phyloP scores from a whole-genome alignment of 1,140 invertebrate species.

The Sitobion miscanthi region DNA sequence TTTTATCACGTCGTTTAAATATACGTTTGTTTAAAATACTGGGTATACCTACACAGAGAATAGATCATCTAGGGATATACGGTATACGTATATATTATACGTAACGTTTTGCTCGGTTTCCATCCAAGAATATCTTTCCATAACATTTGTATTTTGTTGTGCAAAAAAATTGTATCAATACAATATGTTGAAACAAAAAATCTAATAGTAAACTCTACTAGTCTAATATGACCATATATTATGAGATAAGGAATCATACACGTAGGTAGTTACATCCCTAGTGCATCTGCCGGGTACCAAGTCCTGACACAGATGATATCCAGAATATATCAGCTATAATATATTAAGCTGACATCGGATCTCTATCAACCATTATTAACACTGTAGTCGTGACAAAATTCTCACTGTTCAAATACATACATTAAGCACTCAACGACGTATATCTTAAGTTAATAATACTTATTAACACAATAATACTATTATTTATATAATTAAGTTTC shows the following conservation, averaged over 20 bases:
- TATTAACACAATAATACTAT: not conserved
- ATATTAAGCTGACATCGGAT: not conserved
- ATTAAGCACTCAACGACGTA: not conserved
- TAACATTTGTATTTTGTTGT: not conserved
- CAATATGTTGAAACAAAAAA: not conserved
- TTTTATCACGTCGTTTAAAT: not conserved
- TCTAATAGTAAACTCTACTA: not conserved
- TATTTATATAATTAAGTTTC: not conserved
- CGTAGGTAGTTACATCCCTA: not conserved
- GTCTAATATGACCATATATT: not conserved
- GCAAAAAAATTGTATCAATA: not conserved
- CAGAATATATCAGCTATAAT: not conserved
- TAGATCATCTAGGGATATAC: not conserved
- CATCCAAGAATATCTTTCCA: not conserved
- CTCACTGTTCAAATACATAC: not conserved
- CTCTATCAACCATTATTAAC: not conserved
- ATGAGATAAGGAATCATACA: not conserved
- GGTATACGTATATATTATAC: not conserved
- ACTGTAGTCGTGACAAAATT: not conserved
- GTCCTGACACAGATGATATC: not conserved
- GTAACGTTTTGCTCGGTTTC: not conserved
- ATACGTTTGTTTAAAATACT: not conserved
- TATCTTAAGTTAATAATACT: not conserved
- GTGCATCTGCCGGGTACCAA: not conserved
- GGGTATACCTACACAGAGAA: not conserved